Base-by-base conservation (phyloP, 2,797 vertebrate genomes). In the Diceros bicornis region DNA sequence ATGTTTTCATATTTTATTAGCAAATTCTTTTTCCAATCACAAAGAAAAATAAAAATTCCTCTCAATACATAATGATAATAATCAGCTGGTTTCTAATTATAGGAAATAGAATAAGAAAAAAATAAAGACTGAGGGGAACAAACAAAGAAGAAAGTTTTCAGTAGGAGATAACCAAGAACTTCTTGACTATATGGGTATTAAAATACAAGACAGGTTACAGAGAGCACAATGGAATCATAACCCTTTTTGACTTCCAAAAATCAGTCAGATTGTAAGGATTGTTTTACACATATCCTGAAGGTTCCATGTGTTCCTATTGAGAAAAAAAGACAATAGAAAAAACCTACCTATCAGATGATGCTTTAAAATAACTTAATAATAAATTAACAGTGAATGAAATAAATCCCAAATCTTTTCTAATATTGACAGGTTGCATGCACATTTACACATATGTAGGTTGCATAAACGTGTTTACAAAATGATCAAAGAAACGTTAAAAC, bases 341-440 rank as follows among this genome's bases (percentile, higher is more conserved):
- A 72, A 78, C 29, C 29, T 47, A 72, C 6, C 0, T 34, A 50
- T 37, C 23, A 84, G 44, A 37, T 41, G 12, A 91, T 37, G 3
- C 37, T 55, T 66, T 69, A 71, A 91, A 91, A 93, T 37, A 89
- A 78, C 84, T 87, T 72, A 71, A 62, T 17, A 89, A 81, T 64
- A 89, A 84, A 57, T 72, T 72, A 91, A 66, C n/a, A 88, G 64
- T 55, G 23, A 94, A 90, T 75, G 52, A 95, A 90, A 47, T 88
- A 86, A 89, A 79, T 68, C 4, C 52, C 47, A 68, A 66, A 50
- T 81, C 4, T 74, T 81, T 90, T 66, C 64, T 62, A 81, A 79
- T 64, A 78, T 12, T 89, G 44, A 44, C 7, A 71, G 34, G 16
- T 57, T 66, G 13, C 10, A 29, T 55, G 18, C 9, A 83, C 27